Evolutionary conservation across 2,797 vertebrate genomes (phyloP), one percentile per base, ranked within the genome.

Genomic region (Megalops cyprinoides): DNA sequence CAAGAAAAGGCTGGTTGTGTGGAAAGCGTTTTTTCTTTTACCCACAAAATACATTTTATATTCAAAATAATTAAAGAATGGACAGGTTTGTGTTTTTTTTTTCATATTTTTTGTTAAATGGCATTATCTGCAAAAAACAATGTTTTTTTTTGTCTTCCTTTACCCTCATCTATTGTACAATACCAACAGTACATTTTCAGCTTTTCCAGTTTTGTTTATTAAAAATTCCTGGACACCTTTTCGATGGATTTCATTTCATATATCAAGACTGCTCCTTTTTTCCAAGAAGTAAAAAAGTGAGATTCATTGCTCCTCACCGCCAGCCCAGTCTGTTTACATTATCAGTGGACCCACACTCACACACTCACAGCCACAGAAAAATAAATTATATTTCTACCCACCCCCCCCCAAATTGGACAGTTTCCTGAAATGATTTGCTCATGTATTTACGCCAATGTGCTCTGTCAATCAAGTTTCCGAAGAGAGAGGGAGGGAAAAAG

Each of bases 321-420:
- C 15, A 25, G 25, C 58, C 1, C 10, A 62, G 74, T 78, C 81
- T 81, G 82, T 82, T 82, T 79, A 67, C 74, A 39, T 83, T 80
- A 77, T 67, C 65, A 67, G 62, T 12, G 20, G n/a, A n/a, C 81
- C 44, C 10, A 46, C 3, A 20, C 46, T 53, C 44, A 76, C n/a
- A n/a, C n/a, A n/a, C n/a, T n/a, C n/a, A n/a, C 46, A 31, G 28
- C 49, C 1, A 23, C 15, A 55, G 74, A 55, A 51, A 51, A 65
- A 65, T 65, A 31, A 60, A 34, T 46, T 44, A 65, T 31, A 58
- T 62, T 14, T 69, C n/a, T n/a, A n/a, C n/a, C n/a, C n/a, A n/a
- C n/a, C 88, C 87, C n/a, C n/a, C n/a, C n/a, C 88, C 87, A 85
- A 89, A 89, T 82, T 87, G 83, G 91, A 93, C 88, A 89, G 90